Evolutionary conservation across 2,113 vertebrate species (phyloP).

Genomic region (Myotis brandtii): DNA sequence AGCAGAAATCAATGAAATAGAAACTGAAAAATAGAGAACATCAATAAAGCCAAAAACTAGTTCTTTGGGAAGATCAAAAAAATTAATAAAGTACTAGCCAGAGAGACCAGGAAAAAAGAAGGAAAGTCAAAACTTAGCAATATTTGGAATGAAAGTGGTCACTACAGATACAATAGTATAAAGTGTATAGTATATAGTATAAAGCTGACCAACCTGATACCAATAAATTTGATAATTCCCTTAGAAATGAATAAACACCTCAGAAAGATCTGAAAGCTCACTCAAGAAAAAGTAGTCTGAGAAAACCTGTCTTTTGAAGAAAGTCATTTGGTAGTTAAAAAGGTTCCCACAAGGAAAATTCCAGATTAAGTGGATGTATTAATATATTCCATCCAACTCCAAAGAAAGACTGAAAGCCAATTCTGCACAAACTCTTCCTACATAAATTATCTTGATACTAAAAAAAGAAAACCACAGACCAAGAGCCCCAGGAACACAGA

Average conservation of each 20-base stretch:
- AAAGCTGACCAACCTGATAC: neutral
- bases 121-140: neutral
- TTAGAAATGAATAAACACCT: neutral
- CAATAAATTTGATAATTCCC: neutral
- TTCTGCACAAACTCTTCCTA: neutral
- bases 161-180: neutral
- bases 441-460: neutral
- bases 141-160: neutral
- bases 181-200: neutral
- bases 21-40: neutral
- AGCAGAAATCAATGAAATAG: neutral
- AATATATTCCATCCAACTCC: neutral
- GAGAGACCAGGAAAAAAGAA: neutral
- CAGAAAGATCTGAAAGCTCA: neutral
- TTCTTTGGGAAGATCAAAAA: neutral
- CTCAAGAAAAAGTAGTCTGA: neutral
- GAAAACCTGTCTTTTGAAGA: neutral
- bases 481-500: neutral
- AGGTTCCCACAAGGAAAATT: neutral
- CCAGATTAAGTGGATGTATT: neutral
- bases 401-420: neutral
- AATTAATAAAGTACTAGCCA: neutral
- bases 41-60: neutral
- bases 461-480: neutral
- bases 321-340: neutral